Conservation (phyloP, 2,888 invertebrate genomes). For the Anticlea derivata region DNA sequence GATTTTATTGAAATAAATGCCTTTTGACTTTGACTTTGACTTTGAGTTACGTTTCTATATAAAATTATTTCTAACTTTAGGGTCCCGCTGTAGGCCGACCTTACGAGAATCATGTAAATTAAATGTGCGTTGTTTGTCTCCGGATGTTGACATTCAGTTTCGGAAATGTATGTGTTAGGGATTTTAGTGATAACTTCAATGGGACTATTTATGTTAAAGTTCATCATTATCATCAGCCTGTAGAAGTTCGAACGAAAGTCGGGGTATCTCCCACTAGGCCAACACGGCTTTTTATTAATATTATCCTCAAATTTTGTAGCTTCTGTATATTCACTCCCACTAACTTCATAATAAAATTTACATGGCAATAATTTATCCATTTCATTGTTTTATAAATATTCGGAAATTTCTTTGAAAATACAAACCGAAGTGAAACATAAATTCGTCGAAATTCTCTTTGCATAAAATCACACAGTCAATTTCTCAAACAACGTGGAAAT, state of each 20-base stretch:
- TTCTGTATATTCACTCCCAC: no score
- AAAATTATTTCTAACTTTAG: not conserved
- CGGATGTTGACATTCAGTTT: not conserved
- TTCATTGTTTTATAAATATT: no score
- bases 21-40: no score
- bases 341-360: no score
- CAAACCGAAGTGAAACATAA: not conserved
- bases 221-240: no score
- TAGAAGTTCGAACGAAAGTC: no score
- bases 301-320: no score
- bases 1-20: no score
- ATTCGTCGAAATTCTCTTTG: slow-evolving; percentile 5
- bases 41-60: not conserved
- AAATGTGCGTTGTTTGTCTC: slow-evolving; percentile 22
- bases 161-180: slow-evolving; percentile 3
- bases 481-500: slow-evolving; percentile 13
- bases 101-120: slow-evolving; percentile 31
- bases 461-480: slow-evolving; percentile 19
- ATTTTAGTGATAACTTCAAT: slow-evolving; percentile 1
- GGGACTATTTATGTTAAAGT: no score
- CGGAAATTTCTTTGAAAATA: slow-evolving; percentile 2
- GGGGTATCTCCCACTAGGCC: no score
- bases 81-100: slow-evolving; percentile 11
- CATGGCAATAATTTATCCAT: no score
- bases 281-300: no score